Evolutionary conservation across 2,113 vertebrate species (phyloP).

Genomic region (Paratilapia polleni): DNA sequence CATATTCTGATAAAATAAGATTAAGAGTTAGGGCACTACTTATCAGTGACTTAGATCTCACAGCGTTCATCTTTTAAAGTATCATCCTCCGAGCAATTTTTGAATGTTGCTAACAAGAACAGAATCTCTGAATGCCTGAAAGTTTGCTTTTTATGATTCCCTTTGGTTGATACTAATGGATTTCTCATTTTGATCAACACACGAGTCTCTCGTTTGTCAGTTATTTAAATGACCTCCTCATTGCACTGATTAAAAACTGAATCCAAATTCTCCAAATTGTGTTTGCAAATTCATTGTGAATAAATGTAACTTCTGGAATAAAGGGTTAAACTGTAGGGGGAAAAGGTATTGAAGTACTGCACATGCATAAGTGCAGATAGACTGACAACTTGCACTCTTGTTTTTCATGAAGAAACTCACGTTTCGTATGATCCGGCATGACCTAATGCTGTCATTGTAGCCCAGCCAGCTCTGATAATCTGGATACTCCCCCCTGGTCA

Average conservation of each 20-base stretch:
- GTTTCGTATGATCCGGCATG: conserved; percentile 55
- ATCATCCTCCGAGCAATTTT: too few relatives aligned
- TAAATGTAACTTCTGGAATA: background rate
- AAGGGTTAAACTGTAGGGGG: background rate
- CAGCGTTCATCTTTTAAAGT: too few relatives aligned
- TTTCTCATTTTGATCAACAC: too few relatives aligned
- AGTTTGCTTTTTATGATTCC: too few relatives aligned
- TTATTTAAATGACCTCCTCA: background rate
- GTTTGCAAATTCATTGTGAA: background rate
- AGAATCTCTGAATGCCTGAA: too few relatives aligned
- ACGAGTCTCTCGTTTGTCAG: too few relatives aligned
- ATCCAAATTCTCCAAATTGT: background rate
- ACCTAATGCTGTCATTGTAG: conserved; percentile 71
- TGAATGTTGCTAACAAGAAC: too few relatives aligned
- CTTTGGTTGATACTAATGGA: too few relatives aligned
- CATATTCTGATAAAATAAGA: too few relatives aligned
- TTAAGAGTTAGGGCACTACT: too few relatives aligned
- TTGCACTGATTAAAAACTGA: background rate
- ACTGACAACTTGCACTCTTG: background rate
- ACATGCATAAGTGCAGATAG: background rate
- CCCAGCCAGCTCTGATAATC: conserved; percentile 74
- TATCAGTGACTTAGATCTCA: too few relatives aligned
- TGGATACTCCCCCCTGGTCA: conserved; percentile 73
- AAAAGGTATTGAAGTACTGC: background rate
- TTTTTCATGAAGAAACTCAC: background rate